These are phyloP conservation scores for Percopsis omiscomaycus DNA, from an alignment of 2,797 vertebrate species.

Conservation along the genomic window DNA sequence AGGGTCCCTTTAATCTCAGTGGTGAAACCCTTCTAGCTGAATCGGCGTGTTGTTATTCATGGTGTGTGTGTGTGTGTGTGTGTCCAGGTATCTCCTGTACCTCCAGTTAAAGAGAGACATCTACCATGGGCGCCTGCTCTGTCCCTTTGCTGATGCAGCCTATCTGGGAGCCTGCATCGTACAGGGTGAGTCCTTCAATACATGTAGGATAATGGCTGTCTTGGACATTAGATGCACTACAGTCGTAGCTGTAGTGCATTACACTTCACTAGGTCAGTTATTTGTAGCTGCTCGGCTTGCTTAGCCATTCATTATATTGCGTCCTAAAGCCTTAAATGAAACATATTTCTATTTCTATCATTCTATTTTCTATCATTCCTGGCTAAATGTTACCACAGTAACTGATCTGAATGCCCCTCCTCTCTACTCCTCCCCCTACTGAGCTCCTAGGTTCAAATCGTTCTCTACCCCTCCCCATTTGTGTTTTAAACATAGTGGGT, in stretches of 20 bases:
- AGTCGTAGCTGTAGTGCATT: too few species aligned
- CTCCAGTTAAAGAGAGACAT: slow-evolving; percentile 96
- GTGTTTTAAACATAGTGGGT: too few species aligned
- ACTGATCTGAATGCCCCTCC: neutral
- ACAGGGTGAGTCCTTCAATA: slow-evolving; percentile 81
- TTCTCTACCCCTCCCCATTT: too few species aligned
- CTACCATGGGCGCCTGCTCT: slow-evolving; percentile 94
- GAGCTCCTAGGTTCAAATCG: too few species aligned
- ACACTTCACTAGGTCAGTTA: too few species aligned
- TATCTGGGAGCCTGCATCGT: slow-evolving; percentile 93
- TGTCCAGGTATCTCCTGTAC: slow-evolving; percentile 91
- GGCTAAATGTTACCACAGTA: neutral
- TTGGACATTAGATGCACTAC: too few species aligned
- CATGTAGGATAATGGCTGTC: too few species aligned
- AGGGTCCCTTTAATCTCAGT: neutral
- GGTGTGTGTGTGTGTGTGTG: slow-evolving; percentile 26
- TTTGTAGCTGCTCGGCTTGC: too few species aligned
- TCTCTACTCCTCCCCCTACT: too few species aligned
- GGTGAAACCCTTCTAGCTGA: neutral
- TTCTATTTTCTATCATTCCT: neutral
- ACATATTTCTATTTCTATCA: too few species aligned
- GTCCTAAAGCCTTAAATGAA: too few species aligned
- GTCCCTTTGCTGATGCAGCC: slow-evolving; percentile 92
- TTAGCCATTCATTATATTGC: too few species aligned
- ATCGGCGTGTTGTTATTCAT: slow-evolving; percentile 6